These are phyloP conservation scores for Aethina tumida DNA, from an alignment of 1,140 invertebrate genomes.

Conservation along the genomic window DNA sequence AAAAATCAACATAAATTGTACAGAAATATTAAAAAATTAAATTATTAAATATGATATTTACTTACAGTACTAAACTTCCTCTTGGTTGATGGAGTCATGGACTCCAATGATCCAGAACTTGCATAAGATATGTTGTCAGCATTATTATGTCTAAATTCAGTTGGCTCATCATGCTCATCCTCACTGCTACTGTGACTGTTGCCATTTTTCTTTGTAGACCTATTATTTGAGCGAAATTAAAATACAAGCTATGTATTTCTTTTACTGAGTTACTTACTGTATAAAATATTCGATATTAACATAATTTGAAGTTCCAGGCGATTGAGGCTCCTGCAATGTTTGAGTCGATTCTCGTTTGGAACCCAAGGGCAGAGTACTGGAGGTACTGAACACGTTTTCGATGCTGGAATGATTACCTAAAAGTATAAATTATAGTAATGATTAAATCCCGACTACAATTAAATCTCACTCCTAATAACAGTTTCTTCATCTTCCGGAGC, in stretches of 20 bases:
- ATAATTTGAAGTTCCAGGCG: conserved; percentile 70
- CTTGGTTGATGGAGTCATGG: conserved; percentile 27
- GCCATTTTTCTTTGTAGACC: conserved; percentile 22
- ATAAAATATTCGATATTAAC: conserved; percentile 86
- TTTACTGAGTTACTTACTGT: conserved; percentile 47
- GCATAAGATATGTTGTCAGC: conserved; percentile 32
- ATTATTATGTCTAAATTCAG: conserved; percentile 25
- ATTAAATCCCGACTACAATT: too few relatives aligned
- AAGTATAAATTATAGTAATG: conserved; percentile 4
- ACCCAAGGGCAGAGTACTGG: conserved; percentile 46
- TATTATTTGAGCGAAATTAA: too few relatives aligned
- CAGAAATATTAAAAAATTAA: background rate
- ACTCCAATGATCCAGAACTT: conserved; percentile 37
- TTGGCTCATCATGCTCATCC: conserved; percentile 38
- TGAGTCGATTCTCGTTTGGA: conserved; percentile 32
- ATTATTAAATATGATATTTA: background rate
- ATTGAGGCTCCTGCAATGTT: conserved; percentile 51
- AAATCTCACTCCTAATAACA: conserved; percentile 12
- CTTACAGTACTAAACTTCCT: conserved; percentile 33
- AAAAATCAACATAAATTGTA: conserved; percentile 4
- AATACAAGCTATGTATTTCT: background rate
- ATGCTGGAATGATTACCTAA: conserved; percentile 49
- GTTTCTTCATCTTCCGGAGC: conserved; percentile 61
- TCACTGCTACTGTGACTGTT: conserved; percentile 33
- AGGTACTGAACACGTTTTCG: conserved; percentile 48